phyloP scores from a whole-genome alignment of 2,113 vertebrate species.

The Coptodon rendalli region DNA sequence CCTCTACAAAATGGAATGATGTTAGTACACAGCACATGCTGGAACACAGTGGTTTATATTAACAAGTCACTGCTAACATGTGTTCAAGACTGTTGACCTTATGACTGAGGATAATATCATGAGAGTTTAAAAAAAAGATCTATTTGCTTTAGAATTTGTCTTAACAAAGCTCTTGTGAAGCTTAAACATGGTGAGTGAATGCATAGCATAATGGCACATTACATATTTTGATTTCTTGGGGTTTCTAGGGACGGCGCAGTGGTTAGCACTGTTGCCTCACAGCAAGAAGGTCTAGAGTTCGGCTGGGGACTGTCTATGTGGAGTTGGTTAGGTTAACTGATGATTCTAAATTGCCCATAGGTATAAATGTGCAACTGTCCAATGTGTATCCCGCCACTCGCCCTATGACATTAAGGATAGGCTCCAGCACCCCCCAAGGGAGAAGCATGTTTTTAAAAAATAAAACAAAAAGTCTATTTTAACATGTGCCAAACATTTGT shows the following conservation, averaged over 20 bases:
- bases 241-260: background rate
- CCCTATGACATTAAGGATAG: background rate
- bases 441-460: background rate
- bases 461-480: background rate
- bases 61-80: background rate
- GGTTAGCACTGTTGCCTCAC: background rate
- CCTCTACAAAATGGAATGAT: background rate
- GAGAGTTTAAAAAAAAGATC: background rate
- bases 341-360: background rate
- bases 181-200: background rate
- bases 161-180: background rate
- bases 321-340: background rate
- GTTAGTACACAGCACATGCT: background rate
- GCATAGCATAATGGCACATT: background rate
- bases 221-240: background rate
- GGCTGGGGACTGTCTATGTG: background rate
- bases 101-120: background rate
- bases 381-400: background rate
- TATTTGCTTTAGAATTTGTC: background rate
- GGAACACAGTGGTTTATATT: background rate
- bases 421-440: background rate
- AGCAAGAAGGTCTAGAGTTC: background rate
- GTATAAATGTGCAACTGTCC: background rate
- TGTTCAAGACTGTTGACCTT: background rate
- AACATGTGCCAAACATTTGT: background rate